Conservation (phyloP, 1,140 invertebrate species). For the Rhynchophorus ferrugineus region DNA sequence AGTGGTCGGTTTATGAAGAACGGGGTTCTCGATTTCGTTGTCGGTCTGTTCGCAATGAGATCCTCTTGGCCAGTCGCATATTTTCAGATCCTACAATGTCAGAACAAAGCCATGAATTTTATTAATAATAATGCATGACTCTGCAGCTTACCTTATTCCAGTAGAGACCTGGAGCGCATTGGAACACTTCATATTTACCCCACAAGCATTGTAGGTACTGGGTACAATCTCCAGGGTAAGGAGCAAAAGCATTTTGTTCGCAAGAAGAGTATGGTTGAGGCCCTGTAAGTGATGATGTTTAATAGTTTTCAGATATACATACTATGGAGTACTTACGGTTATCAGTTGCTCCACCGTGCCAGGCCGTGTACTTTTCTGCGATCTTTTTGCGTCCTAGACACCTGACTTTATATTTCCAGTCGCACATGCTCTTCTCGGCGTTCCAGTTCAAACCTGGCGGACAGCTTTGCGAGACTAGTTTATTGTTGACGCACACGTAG, state of each 20-base stretch:
- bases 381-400: slow-evolving; percentile 34
- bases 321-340: neutral
- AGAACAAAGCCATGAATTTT: neutral
- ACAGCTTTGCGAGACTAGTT: slow-evolving; percentile 56
- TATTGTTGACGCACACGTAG: slow-evolving; percentile 61
- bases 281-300: slow-evolving; percentile 24
- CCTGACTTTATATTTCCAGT: slow-evolving; percentile 52
- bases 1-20: slow-evolving; percentile 1
- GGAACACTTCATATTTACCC: slow-evolving; percentile 62
- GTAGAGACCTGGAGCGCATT: slow-evolving; percentile 67
- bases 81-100: slow-evolving; percentile 42
- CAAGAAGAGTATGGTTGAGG: slow-evolving; percentile 47
- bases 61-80: slow-evolving; percentile 73
- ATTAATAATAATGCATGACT: neutral
- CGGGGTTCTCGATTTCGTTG: slow-evolving; percentile 24
- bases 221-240: slow-evolving; percentile 59
- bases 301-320: neutral
- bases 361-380: slow-evolving; percentile 17
- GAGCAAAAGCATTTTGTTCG: slow-evolving; percentile 44
- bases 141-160: slow-evolving; percentile 59
- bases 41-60: slow-evolving; percentile 51
- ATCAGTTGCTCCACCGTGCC: slow-evolving; percentile 5
- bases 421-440: slow-evolving; percentile 54
- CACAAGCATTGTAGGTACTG: slow-evolving; percentile 72
- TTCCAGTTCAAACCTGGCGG: slow-evolving; percentile 64